Evolutionary conservation across 2,113 vertebrate genomes (phyloP).

Genomic region (Egretta garzetta): DNA sequence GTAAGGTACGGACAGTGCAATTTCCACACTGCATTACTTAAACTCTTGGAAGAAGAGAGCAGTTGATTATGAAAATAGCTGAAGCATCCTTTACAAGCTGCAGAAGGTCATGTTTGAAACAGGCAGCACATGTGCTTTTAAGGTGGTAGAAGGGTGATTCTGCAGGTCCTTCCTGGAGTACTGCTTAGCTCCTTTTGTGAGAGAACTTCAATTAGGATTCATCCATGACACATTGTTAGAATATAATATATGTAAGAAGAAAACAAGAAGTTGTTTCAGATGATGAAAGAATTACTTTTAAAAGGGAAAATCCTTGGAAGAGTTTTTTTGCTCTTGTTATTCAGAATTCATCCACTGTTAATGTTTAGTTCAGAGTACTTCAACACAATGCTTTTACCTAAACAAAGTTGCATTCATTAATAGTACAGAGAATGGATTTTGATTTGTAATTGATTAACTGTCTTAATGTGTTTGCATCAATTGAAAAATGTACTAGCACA

Average conservation of each 20-base stretch:
- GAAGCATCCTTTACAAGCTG: background rate
- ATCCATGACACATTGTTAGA: background rate
- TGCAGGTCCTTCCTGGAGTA: background rate
- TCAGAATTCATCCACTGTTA: background rate
- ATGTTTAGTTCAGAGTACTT: background rate
- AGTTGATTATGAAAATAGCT: background rate
- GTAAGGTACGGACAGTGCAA: background rate
- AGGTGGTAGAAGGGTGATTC: background rate
- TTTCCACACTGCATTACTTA: background rate
- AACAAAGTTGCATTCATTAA: conserved; percentile 17
- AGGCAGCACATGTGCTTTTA: background rate
- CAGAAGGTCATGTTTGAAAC: background rate
- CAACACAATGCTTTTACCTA: background rate
- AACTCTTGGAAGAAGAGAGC: background rate
- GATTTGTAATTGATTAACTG: conserved; percentile 69
- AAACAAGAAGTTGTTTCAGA: background rate
- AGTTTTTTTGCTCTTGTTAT: background rate
- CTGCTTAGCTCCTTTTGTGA: background rate
- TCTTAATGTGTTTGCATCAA: conserved; percentile 58
- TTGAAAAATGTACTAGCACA: conserved; percentile 12
- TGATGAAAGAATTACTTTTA: background rate
- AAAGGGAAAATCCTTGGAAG: background rate
- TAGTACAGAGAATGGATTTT: conserved; percentile 61
- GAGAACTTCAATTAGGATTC: background rate
- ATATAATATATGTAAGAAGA: background rate